Percentiles rank a stretch among this genome's conserved stretches.
These are phyloP conservation scores for Aurelia aurita complex sp. Pacific DNA, from an alignment of 30 jellyfish, hydroid and myxozoan genomes.

Conservation along the genomic window DNA sequence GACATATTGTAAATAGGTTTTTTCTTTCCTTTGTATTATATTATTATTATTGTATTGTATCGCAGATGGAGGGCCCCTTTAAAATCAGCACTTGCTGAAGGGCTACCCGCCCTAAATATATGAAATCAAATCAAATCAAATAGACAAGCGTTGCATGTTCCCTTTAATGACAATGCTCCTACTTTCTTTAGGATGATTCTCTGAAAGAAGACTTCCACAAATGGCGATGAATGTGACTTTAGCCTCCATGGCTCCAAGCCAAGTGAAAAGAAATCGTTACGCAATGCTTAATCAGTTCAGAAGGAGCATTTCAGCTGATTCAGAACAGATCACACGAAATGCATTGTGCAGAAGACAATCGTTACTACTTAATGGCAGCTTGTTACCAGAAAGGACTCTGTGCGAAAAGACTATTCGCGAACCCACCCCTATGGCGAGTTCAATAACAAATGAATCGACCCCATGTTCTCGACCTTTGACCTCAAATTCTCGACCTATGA, in stretches of 20 bases:
- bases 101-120: no score
- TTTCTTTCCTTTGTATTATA: no score
- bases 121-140: no score
- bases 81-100: no score
- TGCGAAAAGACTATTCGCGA: not conserved
- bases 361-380: not conserved
- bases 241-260: slow-evolving; percentile 26
- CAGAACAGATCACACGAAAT: slow-evolving; percentile 13
- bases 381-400: not conserved
- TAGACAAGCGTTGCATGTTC: no score
- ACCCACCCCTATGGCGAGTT: not conserved
- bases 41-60: no score
- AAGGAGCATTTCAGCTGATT: slow-evolving; percentile 22
- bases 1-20: no score
- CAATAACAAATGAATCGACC: not conserved
- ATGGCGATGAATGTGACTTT: slow-evolving; percentile 11
- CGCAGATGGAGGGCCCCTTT: no score
- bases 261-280: slow-evolving; percentile 22
- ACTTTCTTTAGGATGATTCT: not conserved
- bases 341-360: slow-evolving; percentile 14
- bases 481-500: no score
- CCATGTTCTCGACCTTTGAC: not conserved
- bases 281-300: slow-evolving; percentile 18
- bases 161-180: not conserved
- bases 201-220: not conserved